Evolutionary conservation across 2,113 vertebrate species (phyloP).

Genomic region (Ictidomys tridecemlineatus): DNA sequence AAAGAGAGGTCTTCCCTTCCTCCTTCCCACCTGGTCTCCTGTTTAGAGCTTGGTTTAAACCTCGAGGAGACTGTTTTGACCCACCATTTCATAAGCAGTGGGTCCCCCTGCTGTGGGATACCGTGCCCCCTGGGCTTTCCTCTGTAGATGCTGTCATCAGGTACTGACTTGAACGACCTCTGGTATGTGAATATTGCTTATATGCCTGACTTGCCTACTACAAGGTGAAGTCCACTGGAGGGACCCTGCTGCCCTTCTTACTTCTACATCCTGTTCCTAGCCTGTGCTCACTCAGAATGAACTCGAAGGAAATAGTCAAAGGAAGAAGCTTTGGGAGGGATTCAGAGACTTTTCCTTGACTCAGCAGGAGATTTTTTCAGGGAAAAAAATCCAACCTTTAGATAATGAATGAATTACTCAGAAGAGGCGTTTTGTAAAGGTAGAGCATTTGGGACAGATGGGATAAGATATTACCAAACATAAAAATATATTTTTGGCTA

Average conservation of each 20-base stretch:
- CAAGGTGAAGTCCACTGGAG: too few species aligned
- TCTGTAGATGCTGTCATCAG: background rate
- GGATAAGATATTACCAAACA: background rate
- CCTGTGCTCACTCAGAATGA: background rate
- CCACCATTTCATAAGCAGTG: background rate
- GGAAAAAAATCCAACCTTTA: background rate
- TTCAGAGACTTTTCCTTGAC: background rate
- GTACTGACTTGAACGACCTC: background rate
- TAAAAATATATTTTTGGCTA: background rate
- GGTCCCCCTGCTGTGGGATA: background rate
- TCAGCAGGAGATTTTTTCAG: background rate
- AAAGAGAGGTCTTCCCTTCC: background rate
- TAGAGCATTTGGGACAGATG: background rate
- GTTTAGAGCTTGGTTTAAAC: background rate
- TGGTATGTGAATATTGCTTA: rapidly evolving
- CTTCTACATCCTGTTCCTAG: background rate
- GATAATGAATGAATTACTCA: background rate
- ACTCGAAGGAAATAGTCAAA: background rate
- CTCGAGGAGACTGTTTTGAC: background rate
- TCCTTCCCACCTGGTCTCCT: background rate
- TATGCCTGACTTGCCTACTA: too few species aligned
- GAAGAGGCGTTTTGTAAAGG: background rate
- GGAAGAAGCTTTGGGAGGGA: background rate
- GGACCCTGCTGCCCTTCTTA: too few species aligned
- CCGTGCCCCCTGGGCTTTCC: background rate